A percentile compares a stretch with the other conserved stretches of the same genome.
phyloP scores from a whole-genome alignment of 2,797 vertebrate genomes.

The Danio jaintianensis region DNA sequence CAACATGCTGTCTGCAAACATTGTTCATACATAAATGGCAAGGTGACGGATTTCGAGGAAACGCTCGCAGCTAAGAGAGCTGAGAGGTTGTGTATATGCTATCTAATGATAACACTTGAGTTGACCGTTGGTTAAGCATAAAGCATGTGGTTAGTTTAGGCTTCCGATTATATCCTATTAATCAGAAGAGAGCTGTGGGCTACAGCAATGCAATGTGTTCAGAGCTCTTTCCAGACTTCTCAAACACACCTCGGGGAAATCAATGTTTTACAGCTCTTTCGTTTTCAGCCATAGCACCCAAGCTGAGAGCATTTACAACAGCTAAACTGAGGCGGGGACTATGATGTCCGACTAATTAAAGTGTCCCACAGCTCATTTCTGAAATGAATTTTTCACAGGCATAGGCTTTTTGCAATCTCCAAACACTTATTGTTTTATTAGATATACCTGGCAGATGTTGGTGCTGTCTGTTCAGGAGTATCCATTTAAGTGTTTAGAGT shows the following conservation, averaged over 20 bases:
- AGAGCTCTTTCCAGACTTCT: constrained; percentile 47
- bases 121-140: constrained; percentile 5
- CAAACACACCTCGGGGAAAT: constrained; percentile 68
- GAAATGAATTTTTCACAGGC: constrained; percentile 35
- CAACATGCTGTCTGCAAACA: not conserved
- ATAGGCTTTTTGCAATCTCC: constrained; percentile 16
- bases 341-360: constrained; percentile 32
- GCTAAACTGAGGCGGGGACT: constrained; percentile 2
- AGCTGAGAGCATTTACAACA: constrained; percentile 53
- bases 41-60: not conserved
- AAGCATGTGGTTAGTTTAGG: constrained; percentile 12
- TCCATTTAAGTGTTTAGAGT: constrained; percentile 26
- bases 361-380: constrained; percentile 35
- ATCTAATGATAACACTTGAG: constrained; percentile 34
- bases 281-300: constrained; percentile 42
- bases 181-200: constrained; percentile 41
- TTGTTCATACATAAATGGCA: not conserved
- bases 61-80: not conserved
- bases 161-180: constrained; percentile 34
- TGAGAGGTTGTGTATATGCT: constrained; percentile 3
- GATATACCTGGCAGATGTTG: constrained; percentile 30
- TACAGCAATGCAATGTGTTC: constrained; percentile 14
- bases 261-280: constrained; percentile 49
- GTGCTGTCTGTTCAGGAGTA: not conserved
- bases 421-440: constrained; percentile 18